Evolutionary conservation across 1,140 invertebrate species (phyloP), one percentile per base, ranked within the genome.

Genomic region (Ceratosolen solmsi): DNA sequence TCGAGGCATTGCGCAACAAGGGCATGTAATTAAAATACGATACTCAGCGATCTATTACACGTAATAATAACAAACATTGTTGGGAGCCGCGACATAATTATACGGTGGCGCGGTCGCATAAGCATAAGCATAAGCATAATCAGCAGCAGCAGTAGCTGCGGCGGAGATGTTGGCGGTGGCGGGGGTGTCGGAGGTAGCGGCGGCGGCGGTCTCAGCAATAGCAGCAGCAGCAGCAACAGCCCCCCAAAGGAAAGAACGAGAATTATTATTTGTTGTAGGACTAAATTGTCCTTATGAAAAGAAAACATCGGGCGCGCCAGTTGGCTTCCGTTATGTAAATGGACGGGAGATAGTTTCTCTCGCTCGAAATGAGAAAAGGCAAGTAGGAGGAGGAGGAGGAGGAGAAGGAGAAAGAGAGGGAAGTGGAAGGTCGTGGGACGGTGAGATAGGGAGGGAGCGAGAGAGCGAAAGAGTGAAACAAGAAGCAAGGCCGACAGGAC

Each of bases 271-370:
- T 68, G 22, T 38, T 68, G 33, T 0, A 22, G 1, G 2, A 7
- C 5, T 30, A 82, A 79, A 83, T 79, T 79, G 60, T 79, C 33
- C 36, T 38, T n/a, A 20, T 76, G 78, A 80, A 83, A 83, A 80
- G 78, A 80, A 80, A 76, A 71, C 60, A 71, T 25, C 72, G 38
- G 82, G 33, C 54, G 51, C n/a, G 72, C 17, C 82, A 80, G 77
- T 80, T 83, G 82, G 78, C 60, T 54, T 49, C 46, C 82, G 41
- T 72, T 79, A 79, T 79, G 56, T 79, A 82, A 82, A 82, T 82
- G 60, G 9, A 22, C 20, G 80, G 1, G 0, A 49, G 60, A 65
- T 38, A 49, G 11, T 36, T 60, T 65, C 13, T 65, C 54, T 30
- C 17, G 20, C n/a, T 25, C 38, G 11, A 41, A 74, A 27, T 20